phyloP scores from a whole-genome alignment of 2,888 invertebrate species.

The Drosophila atripex region DNA sequence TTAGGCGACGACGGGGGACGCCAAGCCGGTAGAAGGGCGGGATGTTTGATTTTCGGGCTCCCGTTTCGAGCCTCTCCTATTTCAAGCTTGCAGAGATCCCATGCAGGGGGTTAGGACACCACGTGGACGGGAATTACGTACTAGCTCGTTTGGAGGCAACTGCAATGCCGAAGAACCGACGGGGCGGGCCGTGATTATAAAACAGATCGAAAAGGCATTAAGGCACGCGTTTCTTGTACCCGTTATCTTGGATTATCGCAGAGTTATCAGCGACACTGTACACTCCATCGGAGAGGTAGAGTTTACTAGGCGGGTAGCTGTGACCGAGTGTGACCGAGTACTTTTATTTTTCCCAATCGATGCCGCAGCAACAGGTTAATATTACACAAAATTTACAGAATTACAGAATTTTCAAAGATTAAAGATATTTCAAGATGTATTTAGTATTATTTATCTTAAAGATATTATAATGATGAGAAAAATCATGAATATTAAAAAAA shows the following conservation, averaged over 20 bases:
- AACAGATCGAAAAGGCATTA: constrained; percentile 30
- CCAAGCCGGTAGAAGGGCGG: constrained; percentile 40
- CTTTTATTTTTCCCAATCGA: neutral
- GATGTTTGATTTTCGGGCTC: constrained; percentile 40
- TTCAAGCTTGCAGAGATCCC: neutral
- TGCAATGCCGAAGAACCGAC: constrained; percentile 12
- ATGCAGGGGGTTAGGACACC: constrained; percentile 4
- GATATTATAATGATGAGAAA: too few species aligned
- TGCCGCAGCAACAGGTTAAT: neutral
- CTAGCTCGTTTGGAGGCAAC: constrained; percentile 14
- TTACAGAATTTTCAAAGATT: too few species aligned
- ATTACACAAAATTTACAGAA: too few species aligned
- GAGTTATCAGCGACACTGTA: constrained; percentile 22
- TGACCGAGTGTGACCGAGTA: neutral
- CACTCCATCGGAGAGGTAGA: constrained; percentile 26
- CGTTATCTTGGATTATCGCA: constrained; percentile 41
- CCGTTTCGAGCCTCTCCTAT: constrained; percentile 5
- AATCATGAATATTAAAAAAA: too few species aligned
- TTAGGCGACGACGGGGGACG: constrained; percentile 8
- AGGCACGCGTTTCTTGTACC: constrained; percentile 46
- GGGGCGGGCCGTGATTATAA: constrained; percentile 33
- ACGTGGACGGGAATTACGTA: constrained; percentile 4
- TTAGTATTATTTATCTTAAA: too few species aligned
- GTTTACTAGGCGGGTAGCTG: neutral
- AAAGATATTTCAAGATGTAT: too few species aligned